Evolutionary conservation across 2,888 invertebrate genomes (phyloP), one percentile per base, ranked within the genome.

Genomic region (Caenorhabditis sp.): DNA sequence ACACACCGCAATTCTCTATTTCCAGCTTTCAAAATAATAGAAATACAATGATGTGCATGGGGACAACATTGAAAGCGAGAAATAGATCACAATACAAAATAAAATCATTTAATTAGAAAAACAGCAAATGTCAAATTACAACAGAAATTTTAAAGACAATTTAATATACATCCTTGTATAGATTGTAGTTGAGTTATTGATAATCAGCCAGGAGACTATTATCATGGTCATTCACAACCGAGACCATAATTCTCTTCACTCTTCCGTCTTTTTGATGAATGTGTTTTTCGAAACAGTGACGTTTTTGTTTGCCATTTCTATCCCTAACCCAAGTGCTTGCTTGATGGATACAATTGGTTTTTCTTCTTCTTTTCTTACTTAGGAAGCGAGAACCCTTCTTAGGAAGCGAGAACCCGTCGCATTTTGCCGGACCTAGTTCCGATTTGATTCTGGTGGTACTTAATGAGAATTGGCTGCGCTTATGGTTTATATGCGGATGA

Each of bases 221-320:
- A n/a, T n/a, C n/a, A n/a, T n/a, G n/a, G n/a, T n/a, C n/a, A n/a
- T n/a, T n/a, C n/a, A n/a, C n/a, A n/a, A n/a, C n/a, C n/a, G n/a
- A n/a, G n/a, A n/a, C n/a, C n/a, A n/a, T n/a, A n/a, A n/a, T n/a
- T n/a, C n/a, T n/a, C n/a, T n/a, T 32, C 32, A 4, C 32, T 32
- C 4, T 32, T 32, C n/a, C 26, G 55, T 26, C 2, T 32, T 18
- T 20, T 32, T 56, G 15, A 32, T 47, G 18, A 20, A 18, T 47
- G 47, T 18, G 32, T 55, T 40, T n/a, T 13, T 22, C 50, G 22
- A 56, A 71, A 62, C 56, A 72, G 56, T 72, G 72, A 72, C 72
- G 64, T 64, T 44, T 71, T 11, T 55, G 9, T 20, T 24, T 35
- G 55, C 37, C 6, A 62, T 72, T 71, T 47, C 69, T 47, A 3